Percentiles rank a stretch among this genome's conserved stretches.
phyloP scores from a whole-genome alignment of 2,888 invertebrate genomes.

The Parelbella ahira region DNA sequence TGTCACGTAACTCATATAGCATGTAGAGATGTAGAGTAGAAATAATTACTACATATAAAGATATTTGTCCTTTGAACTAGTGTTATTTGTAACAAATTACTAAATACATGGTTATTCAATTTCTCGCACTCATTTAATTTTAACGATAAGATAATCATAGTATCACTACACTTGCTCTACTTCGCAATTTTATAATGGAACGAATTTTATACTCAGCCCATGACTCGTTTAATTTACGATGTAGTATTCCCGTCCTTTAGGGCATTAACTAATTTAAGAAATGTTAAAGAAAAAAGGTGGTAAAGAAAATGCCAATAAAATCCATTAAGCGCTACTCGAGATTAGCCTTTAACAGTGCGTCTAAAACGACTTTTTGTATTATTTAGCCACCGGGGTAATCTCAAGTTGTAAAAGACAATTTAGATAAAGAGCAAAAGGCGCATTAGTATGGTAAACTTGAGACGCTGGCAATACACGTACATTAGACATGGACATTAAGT shows the following conservation, averaged over 20 bases:
- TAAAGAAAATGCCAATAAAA: slow-evolving; percentile 25
- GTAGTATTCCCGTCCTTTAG: slow-evolving; percentile 3
- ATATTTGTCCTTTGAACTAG: too few relatives aligned
- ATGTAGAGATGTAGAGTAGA: too few relatives aligned
- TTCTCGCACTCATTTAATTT: too few relatives aligned
- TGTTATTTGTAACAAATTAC: too few relatives aligned
- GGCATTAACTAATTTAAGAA: slow-evolving; percentile 19
- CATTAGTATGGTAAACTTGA: slow-evolving; percentile 21
- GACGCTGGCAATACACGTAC: slow-evolving; percentile 14
- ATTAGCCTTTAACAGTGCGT: slow-evolving; percentile 23
- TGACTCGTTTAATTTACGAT: too few relatives aligned
- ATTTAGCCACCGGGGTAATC: slow-evolving; percentile 24
- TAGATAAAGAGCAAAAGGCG: slow-evolving; percentile 19
- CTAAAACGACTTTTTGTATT: slow-evolving; percentile 24
- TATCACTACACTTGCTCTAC: too few relatives aligned
- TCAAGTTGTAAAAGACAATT: slow-evolving; percentile 26
- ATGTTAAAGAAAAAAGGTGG: slow-evolving; percentile 22
- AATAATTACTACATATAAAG: too few relatives aligned
- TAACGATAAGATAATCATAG: too few relatives aligned
- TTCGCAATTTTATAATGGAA: too few relatives aligned
- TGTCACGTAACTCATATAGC: too few relatives aligned
- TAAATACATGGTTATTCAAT: too few relatives aligned
- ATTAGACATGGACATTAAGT: slow-evolving; percentile 10
- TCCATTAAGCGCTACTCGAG: slow-evolving; percentile 25
- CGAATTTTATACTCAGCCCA: too few relatives aligned